Evolutionary conservation across 2,888 invertebrate species (phyloP).

Genomic region (Phasia obesa): DNA sequence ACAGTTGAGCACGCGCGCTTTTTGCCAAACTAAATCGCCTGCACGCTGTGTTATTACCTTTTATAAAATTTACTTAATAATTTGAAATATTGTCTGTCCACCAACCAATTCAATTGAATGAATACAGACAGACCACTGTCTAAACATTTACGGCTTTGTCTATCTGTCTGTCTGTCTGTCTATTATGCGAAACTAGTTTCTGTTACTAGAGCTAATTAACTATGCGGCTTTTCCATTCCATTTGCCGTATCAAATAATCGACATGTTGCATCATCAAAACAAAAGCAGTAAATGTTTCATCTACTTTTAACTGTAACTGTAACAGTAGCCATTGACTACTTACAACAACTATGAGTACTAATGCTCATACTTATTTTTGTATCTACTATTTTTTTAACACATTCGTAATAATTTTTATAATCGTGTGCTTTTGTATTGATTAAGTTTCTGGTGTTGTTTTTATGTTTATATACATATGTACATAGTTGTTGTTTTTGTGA

Average conservation of each 20-base stretch:
- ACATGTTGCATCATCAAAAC: slow-evolving; percentile 68
- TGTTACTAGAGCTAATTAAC: slow-evolving; percentile 64
- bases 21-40: slow-evolving; percentile 68
- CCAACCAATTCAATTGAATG: slow-evolving; percentile 34
- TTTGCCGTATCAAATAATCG: slow-evolving; percentile 73
- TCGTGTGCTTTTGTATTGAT: slow-evolving; percentile 45
- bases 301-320: slow-evolving; percentile 56
- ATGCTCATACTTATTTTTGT: neutral
- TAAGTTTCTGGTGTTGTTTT: slow-evolving; percentile 53
- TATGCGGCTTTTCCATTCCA: slow-evolving; percentile 72
- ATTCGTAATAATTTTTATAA: slow-evolving; percentile 51
- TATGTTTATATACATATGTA: no score
- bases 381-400: slow-evolving; percentile 13
- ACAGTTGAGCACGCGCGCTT: slow-evolving; percentile 69
- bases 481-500: slow-evolving; percentile 31
- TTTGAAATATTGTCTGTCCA: slow-evolving; percentile 45
- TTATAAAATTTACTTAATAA: slow-evolving; percentile 66
- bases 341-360: slow-evolving; percentile 24
- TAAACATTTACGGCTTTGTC: slow-evolving; percentile 49
- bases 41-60: slow-evolving; percentile 65
- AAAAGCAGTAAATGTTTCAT: slow-evolving; percentile 62
- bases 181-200: slow-evolving; percentile 55
- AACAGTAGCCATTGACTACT: slow-evolving; percentile 44
- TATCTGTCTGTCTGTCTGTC: slow-evolving; percentile 15
- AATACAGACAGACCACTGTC: slow-evolving; percentile 16